A percentile compares a stretch with the other conserved stretches of the same genome.
Evolutionary conservation across 2,797 vertebrate species (phyloP).

Genomic region (Loris lydekkerianus): DNA sequence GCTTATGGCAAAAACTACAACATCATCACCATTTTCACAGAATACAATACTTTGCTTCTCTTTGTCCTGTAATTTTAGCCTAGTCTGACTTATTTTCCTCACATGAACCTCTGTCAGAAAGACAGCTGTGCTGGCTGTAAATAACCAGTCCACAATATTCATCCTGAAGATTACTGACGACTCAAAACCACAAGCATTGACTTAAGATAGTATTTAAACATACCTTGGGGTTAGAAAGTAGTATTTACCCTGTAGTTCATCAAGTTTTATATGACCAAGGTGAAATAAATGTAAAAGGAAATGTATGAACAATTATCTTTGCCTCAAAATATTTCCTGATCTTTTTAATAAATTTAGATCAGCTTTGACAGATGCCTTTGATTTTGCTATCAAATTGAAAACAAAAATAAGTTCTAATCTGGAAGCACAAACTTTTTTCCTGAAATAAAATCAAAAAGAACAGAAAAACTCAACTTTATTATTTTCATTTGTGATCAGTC

Average conservation of each 20-base stretch:
- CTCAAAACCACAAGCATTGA: constrained; percentile 70
- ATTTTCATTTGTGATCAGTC: constrained; percentile 33
- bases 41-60: constrained; percentile 7
- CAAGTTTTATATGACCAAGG: constrained; percentile 66
- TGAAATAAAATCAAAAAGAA: constrained; percentile 17
- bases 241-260: constrained; percentile 51
- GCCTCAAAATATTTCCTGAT: constrained; percentile 62
- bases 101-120: constrained; percentile 71
- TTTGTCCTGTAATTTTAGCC: constrained; percentile 56
- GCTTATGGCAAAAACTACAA: constrained; percentile 46
- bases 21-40: constrained; percentile 50
- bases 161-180: constrained; percentile 71
- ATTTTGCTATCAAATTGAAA: constrained; percentile 59
- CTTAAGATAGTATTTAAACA: constrained; percentile 60
- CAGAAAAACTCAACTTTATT: not conserved
- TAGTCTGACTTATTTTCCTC: constrained; percentile 58
- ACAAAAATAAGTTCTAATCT: constrained; percentile 62
- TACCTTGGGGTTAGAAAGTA: constrained; percentile 28
- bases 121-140: constrained; percentile 69
- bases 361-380: constrained; percentile 48
- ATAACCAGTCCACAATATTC: constrained; percentile 33
- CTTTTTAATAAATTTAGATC: constrained; percentile 54
- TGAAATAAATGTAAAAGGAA: constrained; percentile 71
- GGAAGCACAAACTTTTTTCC: constrained; percentile 28
- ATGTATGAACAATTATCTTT: constrained; percentile 8